These are phyloP conservation scores for Dryobates pubescens DNA, from an alignment of 2,797 vertebrate species.

Conservation along the genomic window DNA sequence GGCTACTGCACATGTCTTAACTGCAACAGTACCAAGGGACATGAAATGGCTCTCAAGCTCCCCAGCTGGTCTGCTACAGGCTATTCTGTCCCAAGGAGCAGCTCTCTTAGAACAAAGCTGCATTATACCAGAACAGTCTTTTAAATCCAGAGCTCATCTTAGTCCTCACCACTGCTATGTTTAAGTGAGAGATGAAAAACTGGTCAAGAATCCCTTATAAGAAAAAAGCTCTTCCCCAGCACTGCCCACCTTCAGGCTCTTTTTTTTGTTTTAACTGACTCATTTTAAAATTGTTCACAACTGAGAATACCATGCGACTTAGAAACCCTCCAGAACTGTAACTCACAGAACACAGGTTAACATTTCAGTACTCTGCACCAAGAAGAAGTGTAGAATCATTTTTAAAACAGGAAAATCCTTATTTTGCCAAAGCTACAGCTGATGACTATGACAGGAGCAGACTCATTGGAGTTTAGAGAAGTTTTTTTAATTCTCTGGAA, in stretches of 20 bases:
- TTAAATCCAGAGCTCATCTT: neutral
- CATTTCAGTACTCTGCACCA: neutral
- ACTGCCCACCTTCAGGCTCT: neutral
- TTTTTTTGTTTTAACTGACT: neutral
- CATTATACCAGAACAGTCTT: neutral
- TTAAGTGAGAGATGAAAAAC: neutral
- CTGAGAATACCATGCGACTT: neutral
- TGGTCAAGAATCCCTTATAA: neutral
- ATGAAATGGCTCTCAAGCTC: neutral
- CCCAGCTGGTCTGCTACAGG: neutral
- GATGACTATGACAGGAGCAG: neutral
- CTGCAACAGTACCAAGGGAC: neutral
- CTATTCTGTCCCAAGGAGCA: neutral
- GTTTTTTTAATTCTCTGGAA: neutral
- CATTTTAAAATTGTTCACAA: neutral
- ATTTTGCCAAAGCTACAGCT: neutral
- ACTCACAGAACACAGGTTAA: neutral
- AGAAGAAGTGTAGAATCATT: neutral
- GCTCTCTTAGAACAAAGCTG: neutral
- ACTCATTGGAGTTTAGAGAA: neutral
- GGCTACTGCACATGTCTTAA: neutral
- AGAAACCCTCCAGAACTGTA: neutral
- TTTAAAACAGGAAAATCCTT: neutral
- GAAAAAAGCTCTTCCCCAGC: neutral
- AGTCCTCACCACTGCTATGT: neutral